These are phyloP conservation scores for Phenacoccus solenopsis DNA, from an alignment of 1,140 invertebrate species.

Conservation along the genomic window DNA sequence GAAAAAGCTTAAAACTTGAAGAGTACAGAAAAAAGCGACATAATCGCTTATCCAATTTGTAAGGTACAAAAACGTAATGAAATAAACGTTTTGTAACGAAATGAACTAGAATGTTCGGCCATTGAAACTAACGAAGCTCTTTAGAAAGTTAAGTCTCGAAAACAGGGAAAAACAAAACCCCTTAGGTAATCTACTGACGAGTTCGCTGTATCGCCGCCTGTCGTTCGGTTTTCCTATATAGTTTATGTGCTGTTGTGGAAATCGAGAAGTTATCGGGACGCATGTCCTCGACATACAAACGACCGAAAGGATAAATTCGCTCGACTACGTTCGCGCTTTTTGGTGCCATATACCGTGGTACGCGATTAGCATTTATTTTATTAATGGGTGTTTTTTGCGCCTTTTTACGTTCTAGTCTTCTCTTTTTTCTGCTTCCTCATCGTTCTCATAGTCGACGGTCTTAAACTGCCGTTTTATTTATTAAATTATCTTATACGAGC, in stretches of 20 bases:
- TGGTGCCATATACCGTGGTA: too few species aligned
- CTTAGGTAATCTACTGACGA: constrained; percentile 1
- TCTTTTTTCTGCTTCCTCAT: too few species aligned
- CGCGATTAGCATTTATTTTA: too few species aligned
- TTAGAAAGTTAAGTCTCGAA: background rate
- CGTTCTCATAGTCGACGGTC: too few species aligned
- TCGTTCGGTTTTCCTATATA: background rate
- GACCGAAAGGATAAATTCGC: too few species aligned
- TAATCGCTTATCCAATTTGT: constrained; percentile 17
- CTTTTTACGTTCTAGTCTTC: too few species aligned
- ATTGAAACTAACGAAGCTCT: constrained; percentile 14
- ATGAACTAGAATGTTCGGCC: constrained; percentile 15
- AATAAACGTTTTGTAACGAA: constrained; percentile 17
- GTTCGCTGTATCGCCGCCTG: background rate
- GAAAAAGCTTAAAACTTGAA: background rate
- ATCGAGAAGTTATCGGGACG: too few species aligned
- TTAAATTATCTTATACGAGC: too few species aligned
- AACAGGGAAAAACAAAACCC: background rate
- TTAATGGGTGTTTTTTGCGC: too few species aligned
- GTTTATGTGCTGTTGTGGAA: background rate
- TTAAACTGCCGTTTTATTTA: too few species aligned
- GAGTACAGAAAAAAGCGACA: constrained; percentile 5
- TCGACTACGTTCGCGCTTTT: too few species aligned
- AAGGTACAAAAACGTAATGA: constrained; percentile 12
- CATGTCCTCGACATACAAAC: too few species aligned